phyloP scores from a whole-genome alignment of 1,140 invertebrate species.

The Lithobius niger region DNA sequence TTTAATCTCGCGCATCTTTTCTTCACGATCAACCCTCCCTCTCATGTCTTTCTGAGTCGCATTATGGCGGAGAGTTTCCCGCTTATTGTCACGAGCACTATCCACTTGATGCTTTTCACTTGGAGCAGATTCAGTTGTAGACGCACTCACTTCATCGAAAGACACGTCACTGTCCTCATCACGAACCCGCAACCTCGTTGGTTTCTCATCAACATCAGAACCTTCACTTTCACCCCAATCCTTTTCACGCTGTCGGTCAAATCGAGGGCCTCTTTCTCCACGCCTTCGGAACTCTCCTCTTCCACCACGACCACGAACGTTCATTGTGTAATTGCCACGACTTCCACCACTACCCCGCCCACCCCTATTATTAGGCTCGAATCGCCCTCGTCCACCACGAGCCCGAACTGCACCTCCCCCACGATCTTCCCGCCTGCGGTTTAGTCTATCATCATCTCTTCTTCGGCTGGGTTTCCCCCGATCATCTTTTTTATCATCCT shows the following conservation, averaged over 20 bases:
- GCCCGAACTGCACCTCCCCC: constrained; percentile 16
- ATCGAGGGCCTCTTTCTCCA: constrained; percentile 19
- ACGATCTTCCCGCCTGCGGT: constrained; percentile 21
- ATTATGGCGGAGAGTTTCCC: constrained; percentile 11
- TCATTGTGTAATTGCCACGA: neutral
- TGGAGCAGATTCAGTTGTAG: constrained; percentile 19
- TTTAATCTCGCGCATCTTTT: constrained; percentile 8
- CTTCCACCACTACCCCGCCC: constrained; percentile 1
- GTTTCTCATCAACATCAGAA: constrained; percentile 22
- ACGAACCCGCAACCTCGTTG: constrained; percentile 20
- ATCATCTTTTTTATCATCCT: neutral
- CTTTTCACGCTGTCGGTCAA: constrained; percentile 19
- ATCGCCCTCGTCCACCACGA: constrained; percentile 23
- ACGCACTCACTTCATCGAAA: constrained; percentile 27
- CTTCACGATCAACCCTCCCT: constrained; percentile 13
- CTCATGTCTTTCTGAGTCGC: constrained; percentile 15
- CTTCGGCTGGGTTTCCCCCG: constrained; percentile 8
- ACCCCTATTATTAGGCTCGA: constrained; percentile 15
- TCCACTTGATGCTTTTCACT: constrained; percentile 15
- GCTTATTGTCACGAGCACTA: neutral
- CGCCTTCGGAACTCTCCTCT: constrained; percentile 14
- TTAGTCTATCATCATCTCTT: constrained; percentile 19
- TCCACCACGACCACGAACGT: constrained; percentile 12
- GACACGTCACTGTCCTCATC: constrained; percentile 31
- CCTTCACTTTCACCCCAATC: constrained; percentile 19